Conservation (phyloP, 2,113 vertebrate genomes). For the Hiodon tergisus region DNA sequence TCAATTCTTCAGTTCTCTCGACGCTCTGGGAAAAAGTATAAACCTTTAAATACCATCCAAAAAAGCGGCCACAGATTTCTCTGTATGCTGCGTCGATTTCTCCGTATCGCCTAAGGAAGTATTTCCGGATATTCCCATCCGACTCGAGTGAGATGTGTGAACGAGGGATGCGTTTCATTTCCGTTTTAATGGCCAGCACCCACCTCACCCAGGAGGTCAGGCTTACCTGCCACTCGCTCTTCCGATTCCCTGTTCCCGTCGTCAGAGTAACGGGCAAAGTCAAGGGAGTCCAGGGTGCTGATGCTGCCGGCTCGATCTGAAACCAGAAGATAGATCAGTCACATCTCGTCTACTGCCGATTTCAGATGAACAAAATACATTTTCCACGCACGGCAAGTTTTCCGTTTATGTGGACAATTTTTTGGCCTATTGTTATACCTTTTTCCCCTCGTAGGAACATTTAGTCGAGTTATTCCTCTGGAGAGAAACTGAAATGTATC, state of each 20-base stretch:
- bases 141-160: no score
- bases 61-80: no score
- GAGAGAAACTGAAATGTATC: background rate
- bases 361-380: no score
- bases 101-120: no score
- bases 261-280: constrained; percentile 97
- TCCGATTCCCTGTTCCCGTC: constrained; percentile 95
- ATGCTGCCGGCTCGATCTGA: constrained; percentile 94
- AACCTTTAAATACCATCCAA: no score
- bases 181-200: background rate
- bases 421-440: background rate
- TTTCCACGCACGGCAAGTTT: background rate
- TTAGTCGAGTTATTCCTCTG: background rate
- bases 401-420: background rate
- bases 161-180: background rate
- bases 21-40: no score
- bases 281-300: constrained; percentile 97
- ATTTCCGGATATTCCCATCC: no score
- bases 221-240: constrained; percentile 90
- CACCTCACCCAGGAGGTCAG: background rate
- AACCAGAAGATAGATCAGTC: constrained; percentile 25
- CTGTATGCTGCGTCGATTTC: no score
- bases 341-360: background rate
- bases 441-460: background rate
- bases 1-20: no score